Conservation (phyloP, 2,113 vertebrate species). For the Zootoca vivipara region DNA sequence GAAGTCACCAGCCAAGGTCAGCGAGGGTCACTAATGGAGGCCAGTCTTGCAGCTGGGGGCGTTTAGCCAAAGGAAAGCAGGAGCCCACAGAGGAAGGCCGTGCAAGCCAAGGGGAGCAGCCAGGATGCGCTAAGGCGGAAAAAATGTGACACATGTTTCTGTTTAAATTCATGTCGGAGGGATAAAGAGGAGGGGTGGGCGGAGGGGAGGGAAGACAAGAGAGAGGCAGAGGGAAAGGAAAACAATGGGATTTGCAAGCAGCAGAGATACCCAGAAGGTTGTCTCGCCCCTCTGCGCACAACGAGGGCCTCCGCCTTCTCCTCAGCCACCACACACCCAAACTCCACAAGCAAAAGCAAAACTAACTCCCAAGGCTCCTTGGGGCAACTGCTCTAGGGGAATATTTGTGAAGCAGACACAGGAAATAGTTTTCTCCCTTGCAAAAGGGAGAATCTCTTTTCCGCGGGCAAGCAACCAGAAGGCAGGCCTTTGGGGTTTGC, state of each 20-base stretch:
- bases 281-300: background rate
- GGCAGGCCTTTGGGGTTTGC: too few relatives aligned
- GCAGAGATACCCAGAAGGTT: background rate
- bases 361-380: too few relatives aligned
- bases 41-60: background rate
- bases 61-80: slow-evolving; percentile 16
- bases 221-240: background rate
- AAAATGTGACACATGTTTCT: slow-evolving; percentile 26
- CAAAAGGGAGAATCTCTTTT: too few relatives aligned
- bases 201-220: background rate
- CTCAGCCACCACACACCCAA: background rate
- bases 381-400: background rate
- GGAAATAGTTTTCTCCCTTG: background rate
- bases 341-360: background rate
- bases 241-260: background rate
- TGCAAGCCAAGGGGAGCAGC: background rate
- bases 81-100: background rate
- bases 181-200: slow-evolving; percentile 16
- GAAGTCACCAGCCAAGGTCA: background rate
- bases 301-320: background rate
- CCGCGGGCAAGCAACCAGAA: background rate
- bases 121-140: slow-evolving; percentile 36
- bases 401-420: background rate
- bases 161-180: slow-evolving; percentile 25
- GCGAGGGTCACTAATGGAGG: background rate